These are phyloP conservation scores for Grus americana DNA, from an alignment of 2,113 vertebrate genomes.

Conservation along the genomic window DNA sequence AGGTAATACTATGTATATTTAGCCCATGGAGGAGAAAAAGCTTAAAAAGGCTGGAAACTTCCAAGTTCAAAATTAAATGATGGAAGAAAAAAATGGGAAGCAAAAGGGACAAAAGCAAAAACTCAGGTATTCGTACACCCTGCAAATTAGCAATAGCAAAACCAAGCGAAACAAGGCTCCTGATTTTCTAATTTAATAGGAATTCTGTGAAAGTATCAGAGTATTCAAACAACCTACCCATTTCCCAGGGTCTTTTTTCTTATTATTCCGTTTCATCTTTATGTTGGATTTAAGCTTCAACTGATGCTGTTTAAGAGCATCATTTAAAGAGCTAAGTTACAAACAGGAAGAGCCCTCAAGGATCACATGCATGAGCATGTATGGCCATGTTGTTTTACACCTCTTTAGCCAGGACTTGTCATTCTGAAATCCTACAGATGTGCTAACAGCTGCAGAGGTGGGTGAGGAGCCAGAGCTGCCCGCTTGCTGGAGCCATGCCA, in stretches of 20 bases:
- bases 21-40: neutral
- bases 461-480: neutral
- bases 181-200: neutral
- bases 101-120: neutral
- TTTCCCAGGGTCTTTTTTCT: neutral
- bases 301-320: neutral
- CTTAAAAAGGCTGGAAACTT: neutral
- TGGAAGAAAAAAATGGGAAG: neutral
- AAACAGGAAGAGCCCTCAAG: neutral
- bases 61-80: neutral
- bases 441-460: slow-evolving; percentile 51
- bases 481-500: neutral
- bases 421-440: slow-evolving; percentile 40
- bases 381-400: neutral
- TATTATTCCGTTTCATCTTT: neutral
- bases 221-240: neutral
- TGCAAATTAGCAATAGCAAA: neutral
- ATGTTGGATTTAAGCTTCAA: neutral
- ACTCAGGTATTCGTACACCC: neutral
- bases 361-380: neutral
- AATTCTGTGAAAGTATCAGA: neutral
- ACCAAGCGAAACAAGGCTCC: neutral
- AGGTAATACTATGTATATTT: neutral
- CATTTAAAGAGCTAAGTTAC: neutral
- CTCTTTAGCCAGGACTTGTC: slow-evolving; percentile 22